phyloP scores from a whole-genome alignment of 2,888 invertebrate species.

The Drosophila leonis region DNA sequence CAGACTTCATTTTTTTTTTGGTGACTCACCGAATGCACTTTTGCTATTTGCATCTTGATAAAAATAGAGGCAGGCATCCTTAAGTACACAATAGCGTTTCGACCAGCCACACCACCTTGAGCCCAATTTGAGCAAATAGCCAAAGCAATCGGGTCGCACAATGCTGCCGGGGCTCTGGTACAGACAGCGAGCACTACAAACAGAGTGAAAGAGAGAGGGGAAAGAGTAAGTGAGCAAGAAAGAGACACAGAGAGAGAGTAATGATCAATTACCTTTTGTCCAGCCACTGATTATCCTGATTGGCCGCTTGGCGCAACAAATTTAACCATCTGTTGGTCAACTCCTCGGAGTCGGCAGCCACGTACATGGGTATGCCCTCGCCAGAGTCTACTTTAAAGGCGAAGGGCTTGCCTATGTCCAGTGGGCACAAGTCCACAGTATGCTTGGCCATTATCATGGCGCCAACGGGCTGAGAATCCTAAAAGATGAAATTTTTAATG shows the following conservation, averaged over 20 bases:
- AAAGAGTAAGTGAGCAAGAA: slow-evolving; percentile 17
- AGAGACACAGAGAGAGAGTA: slow-evolving; percentile 5
- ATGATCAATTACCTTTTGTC: slow-evolving; percentile 85
- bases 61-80: slow-evolving; percentile 97
- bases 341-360: slow-evolving; percentile 92
- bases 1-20: slow-evolving; percentile 11
- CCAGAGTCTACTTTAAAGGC: slow-evolving; percentile 90
- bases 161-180: slow-evolving; percentile 93
- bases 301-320: slow-evolving; percentile 91
- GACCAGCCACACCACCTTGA: slow-evolving; percentile 96
- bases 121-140: slow-evolving; percentile 95
- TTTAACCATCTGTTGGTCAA: slow-evolving; percentile 91
- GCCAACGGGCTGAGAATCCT: slow-evolving; percentile 95
- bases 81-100: slow-evolving; percentile 96
- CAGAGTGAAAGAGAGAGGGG: slow-evolving; percentile 7
- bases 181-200: slow-evolving; percentile 90
- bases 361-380: slow-evolving; percentile 90
- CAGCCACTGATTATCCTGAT: slow-evolving; percentile 90
- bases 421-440: slow-evolving; percentile 87
- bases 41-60: slow-evolving; percentile 95
- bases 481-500: slow-evolving; percentile 76
- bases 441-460: slow-evolving; percentile 95
- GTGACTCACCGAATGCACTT: slow-evolving; percentile 91
- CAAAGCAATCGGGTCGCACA: slow-evolving; percentile 95
- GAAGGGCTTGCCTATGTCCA: slow-evolving; percentile 87